Evolutionary conservation across 2,888 invertebrate genomes (phyloP).

Genomic region (Stenodema calcarata): DNA sequence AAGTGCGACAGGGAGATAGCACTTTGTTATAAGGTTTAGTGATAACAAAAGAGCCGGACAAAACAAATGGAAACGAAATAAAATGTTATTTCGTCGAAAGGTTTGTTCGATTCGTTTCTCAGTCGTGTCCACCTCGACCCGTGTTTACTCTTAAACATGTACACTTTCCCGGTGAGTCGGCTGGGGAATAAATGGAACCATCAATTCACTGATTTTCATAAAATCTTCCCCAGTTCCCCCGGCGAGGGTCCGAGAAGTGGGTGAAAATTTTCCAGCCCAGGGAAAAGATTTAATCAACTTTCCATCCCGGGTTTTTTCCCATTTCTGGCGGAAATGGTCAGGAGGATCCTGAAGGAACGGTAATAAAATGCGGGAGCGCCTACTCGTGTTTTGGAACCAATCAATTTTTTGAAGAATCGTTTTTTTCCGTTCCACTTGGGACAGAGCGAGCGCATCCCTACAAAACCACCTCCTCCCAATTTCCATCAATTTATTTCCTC

Average conservation of each 20-base stretch:
- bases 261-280: neutral
- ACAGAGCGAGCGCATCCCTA: neutral
- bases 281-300: slow-evolving; percentile 7
- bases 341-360: neutral
- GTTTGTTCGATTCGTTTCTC: neutral
- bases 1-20: too few relatives aligned
- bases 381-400: neutral
- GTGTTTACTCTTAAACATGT: neutral
- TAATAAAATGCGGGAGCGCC: neutral
- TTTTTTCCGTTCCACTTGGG: neutral
- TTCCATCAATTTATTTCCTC: neutral
- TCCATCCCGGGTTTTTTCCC: neutral
- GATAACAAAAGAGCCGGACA: neutral
- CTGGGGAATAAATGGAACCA: neutral
- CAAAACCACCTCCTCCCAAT: neutral
- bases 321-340: neutral
- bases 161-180: neutral
- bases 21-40: neutral
- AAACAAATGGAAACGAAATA: neutral
- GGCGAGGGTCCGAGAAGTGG: neutral
- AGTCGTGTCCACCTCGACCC: neutral
- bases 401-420: neutral
- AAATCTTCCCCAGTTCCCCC: neutral
- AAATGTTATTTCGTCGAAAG: neutral
- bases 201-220: neutral